Evolutionary conservation across 2,113 vertebrate species (phyloP).

Genomic region (Lampris megalopsis): DNA sequence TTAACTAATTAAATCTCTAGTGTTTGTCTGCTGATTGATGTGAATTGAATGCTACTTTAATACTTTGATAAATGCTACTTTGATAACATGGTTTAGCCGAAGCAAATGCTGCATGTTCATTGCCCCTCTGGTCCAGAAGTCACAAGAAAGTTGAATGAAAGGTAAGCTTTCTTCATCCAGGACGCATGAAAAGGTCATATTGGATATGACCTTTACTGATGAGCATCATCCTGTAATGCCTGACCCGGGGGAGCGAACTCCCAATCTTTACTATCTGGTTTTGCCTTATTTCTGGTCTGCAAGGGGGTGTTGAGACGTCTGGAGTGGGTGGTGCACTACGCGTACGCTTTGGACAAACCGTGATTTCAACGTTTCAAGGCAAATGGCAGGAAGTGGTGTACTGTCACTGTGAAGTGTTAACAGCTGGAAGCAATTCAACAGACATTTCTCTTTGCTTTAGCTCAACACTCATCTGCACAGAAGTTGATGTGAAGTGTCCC

Average conservation of each 20-base stretch:
- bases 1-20: too few species aligned
- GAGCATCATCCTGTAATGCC: background rate
- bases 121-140: slow-evolving; percentile 49
- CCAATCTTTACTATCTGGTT: slow-evolving; percentile 4
- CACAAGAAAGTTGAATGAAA: slow-evolving; percentile 62
- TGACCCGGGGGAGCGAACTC: background rate
- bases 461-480: background rate
- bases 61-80: background rate
- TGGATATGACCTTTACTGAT: slow-evolving; percentile 63
- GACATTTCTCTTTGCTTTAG: background rate
- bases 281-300: slow-evolving; percentile 1
- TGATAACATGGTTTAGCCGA: slow-evolving; percentile 14
- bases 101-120: slow-evolving; percentile 24
- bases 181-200: slow-evolving; percentile 57
- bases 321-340: background rate
- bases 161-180: slow-evolving; percentile 56
- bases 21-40: too few species aligned
- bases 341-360: too few species aligned
- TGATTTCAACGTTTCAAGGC: too few species aligned
- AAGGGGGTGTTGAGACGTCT: slow-evolving; percentile 6
- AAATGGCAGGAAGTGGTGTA: slow-evolving; percentile 13
- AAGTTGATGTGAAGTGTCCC: background rate
- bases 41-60: too few species aligned
- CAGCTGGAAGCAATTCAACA: slow-evolving; percentile 10
- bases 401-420: slow-evolving; percentile 21